Conservation (phyloP, 2,113 vertebrate species). For the Tiliqua scincoides region DNA sequence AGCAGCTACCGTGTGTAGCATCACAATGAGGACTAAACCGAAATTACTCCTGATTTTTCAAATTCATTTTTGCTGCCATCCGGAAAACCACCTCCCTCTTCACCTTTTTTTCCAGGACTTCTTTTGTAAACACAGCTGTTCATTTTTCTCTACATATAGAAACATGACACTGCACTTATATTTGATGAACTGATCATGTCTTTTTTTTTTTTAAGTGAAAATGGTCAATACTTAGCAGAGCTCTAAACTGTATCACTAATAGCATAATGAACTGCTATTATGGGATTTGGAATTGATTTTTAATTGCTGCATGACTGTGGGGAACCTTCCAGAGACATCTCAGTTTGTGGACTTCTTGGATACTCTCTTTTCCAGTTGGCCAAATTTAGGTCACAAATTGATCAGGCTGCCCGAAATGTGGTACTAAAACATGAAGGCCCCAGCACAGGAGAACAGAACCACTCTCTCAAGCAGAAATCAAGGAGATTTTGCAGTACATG, state of each 20-base stretch:
- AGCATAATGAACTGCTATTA: not conserved
- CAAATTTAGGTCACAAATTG: too few species aligned
- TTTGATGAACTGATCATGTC: not conserved
- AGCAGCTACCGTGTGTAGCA: constrained; percentile 6
- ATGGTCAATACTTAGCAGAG: not conserved
- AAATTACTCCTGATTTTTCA: not conserved
- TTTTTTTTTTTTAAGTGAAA: not conserved
- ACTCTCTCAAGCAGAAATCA: too few species aligned
- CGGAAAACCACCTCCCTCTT: not conserved
- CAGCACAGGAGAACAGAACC: too few species aligned
- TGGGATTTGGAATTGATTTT: too few species aligned
- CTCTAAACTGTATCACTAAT: not conserved
- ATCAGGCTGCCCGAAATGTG: too few species aligned
- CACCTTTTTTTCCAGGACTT: not conserved
- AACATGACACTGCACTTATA: not conserved
- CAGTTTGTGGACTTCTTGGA: too few species aligned
- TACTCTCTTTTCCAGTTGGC: too few species aligned
- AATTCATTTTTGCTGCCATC: not conserved
- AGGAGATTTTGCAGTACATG: too few species aligned
- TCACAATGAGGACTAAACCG: not conserved
- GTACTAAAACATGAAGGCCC: too few species aligned
- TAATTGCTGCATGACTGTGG: too few species aligned
- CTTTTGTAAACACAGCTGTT: not conserved
- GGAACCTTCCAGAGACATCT: too few species aligned
- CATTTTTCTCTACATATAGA: not conserved